Evolutionary conservation across 2,113 vertebrate genomes (phyloP).

Genomic region (Tiliqua scincoides): DNA sequence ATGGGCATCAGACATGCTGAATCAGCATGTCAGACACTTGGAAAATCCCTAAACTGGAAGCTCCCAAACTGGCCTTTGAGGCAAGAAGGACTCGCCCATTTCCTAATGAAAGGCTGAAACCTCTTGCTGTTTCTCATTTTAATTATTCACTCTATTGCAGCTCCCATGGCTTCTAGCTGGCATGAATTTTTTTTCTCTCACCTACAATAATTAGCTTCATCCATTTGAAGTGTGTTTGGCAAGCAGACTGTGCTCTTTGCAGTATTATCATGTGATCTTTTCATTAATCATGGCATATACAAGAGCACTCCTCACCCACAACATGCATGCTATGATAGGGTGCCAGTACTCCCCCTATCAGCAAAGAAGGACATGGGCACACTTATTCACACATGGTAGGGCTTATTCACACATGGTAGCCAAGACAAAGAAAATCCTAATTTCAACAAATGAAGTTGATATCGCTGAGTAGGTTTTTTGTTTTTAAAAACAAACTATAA

Average conservation of each 20-base stretch:
- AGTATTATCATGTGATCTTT: not conserved
- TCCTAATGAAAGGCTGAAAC: not conserved
- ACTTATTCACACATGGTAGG: not conserved
- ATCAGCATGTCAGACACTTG: not conserved
- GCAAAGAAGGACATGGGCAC: not conserved
- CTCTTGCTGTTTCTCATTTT: not conserved
- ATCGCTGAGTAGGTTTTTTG: no score
- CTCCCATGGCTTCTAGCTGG: not conserved
- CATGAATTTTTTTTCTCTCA: accelerated
- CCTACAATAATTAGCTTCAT: not conserved
- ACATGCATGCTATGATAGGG: not conserved
- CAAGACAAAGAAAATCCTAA: accelerated
- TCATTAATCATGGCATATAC: constrained; percentile 1
- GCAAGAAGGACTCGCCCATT: accelerated
- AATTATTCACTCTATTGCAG: not conserved
- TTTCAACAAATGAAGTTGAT: not conserved
- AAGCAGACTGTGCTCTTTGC: not conserved
- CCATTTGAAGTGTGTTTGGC: not conserved
- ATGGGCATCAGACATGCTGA: not conserved
- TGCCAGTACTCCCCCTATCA: not conserved
- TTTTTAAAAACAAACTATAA: no score
- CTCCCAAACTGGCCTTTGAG: not conserved
- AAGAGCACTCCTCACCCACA: not conserved
- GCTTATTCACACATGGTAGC: not conserved
- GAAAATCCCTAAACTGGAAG: not conserved